Base-by-base conservation (phyloP, 2,888 invertebrate genomes). In the Drosophila eohydei region DNA sequence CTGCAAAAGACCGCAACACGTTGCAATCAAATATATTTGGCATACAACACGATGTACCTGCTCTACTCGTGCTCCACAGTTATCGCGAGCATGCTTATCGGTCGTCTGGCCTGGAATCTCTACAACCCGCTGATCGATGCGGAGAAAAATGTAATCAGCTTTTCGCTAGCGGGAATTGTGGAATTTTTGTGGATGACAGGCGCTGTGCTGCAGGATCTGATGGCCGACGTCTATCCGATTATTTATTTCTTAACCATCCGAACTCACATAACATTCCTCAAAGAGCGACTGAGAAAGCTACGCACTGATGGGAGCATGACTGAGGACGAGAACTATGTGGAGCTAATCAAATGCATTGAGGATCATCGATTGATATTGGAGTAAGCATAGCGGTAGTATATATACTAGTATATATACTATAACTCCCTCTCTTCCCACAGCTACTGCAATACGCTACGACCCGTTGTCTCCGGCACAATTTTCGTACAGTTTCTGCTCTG, bases 381-480 rank as follows among this genome's bases (percentile, higher is more conserved):
- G 86, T 83, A 14, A 62, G 71, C 34, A 4, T 26, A n/a, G 5
- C 1, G 32, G 5, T 21, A 21, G 1, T 21, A 51, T 51, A 34
- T 34, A 21, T 12, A 32, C 5, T 36, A 26, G 14, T 28, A 1
- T n/a, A 28, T 28, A 30, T 26, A 3, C 21, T 30, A n/a, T 30
- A 32, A 0, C 11, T 11, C 4, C 3, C 4, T 41, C 2, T 14
- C 12, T 28, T 5, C 2, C 11, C 26, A 0, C 7, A 85, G 89
- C 0, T 85, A 71, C 38, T 71, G 81, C 32, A 66, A 80, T 8
- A 54, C 36, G 0, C 14, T 83, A 4, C 56, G 73, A 4, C 81
- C 89, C 2, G 71, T 72, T 0, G 12, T 86, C 6, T 86, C 87
- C 4, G 70, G 50, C 7, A 87, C 87, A 0, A 85, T 85, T 36